These are phyloP conservation scores for Scaptomyza parva DNA, from an alignment of 2,888 invertebrate species.

Conservation along the genomic window DNA sequence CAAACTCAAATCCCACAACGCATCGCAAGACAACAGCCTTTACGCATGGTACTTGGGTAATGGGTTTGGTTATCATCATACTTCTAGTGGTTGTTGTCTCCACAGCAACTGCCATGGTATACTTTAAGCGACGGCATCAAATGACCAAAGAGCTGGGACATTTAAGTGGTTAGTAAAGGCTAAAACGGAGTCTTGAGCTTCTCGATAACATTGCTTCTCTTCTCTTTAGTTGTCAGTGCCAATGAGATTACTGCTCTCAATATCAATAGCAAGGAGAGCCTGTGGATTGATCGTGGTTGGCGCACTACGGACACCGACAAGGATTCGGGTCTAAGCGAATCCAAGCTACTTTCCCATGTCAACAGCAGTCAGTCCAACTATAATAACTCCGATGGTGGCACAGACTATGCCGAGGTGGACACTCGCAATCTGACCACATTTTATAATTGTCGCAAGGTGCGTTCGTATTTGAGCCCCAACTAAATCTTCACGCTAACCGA, in stretches of 20 bases:
- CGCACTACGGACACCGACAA: constrained; percentile 88
- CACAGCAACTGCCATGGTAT: constrained; percentile 83
- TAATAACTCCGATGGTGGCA: constrained; percentile 85
- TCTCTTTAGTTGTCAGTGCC: constrained; percentile 83
- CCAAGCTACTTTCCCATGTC: constrained; percentile 87
- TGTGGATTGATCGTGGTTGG: constrained; percentile 90
- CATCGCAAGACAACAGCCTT: constrained; percentile 83
- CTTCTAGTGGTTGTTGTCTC: constrained; percentile 82
- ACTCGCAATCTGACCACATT: constrained; percentile 89
- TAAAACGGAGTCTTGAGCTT: no score
- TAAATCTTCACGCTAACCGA: constrained; percentile 17
- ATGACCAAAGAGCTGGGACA: constrained; percentile 87
- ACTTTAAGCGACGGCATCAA: constrained; percentile 84
- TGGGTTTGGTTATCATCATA: constrained; percentile 83
- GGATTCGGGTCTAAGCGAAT: constrained; percentile 86
- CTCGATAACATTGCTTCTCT: neutral
- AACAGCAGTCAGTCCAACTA: constrained; percentile 85
- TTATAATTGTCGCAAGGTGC: constrained; percentile 88
- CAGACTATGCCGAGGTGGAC: constrained; percentile 89
- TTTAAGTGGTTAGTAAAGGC: constrained; percentile 86
- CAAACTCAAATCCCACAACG: constrained; percentile 79
- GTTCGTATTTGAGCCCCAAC: constrained; percentile 15
- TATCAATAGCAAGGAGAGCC: constrained; percentile 87
- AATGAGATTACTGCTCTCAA: constrained; percentile 85
- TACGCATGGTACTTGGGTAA: constrained; percentile 84